Evolutionary conservation across 64 coral and sea anemone genomes (phyloP), one percentile per base, ranked within the genome.

Genomic region (Pocillopora verrucosa): DNA sequence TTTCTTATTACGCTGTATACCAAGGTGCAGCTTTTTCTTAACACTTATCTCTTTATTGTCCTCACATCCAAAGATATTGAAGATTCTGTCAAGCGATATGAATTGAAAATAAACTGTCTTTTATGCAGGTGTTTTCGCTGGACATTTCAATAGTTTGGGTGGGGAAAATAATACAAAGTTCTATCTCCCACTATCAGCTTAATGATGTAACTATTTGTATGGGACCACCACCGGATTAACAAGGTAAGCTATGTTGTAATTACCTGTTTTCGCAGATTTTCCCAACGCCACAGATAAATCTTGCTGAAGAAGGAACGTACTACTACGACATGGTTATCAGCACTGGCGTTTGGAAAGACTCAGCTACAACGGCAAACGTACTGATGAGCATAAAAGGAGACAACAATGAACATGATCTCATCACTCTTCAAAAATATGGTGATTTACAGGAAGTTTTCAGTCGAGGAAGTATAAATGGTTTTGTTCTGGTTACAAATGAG

Each of bases 331-430:
- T 88, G 0, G 63, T 17, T 2, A 13, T 88, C 38, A 59, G 60
- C 22, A 77, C 87, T 41, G 87, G 57, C 3, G 74, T 88, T 22
- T 88, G 87, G 87, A 88, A 62, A 19, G n/a, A 88, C 16, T 78
- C 87, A 17, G 87, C 74, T 16, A 77, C 87, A 34, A 88, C 87
- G 77, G 87, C 87, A 17, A 88, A 78, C 11, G 73, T 88, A 65
- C 11, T 45, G 19, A 58, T 88, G 35, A 63, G 12, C 10, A 77
- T 88, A 22, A 65, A 56, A 63, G 87, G 87, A 22, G 16, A 77
- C 0, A 34, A 24, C 6, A 30, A 38, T 35, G 76, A 75, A 13
- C 77, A 75, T 34, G 63, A 88, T 14, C 36, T 26, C 41, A 78
- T 88, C 5, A 10, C 56, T 36, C 65, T 88, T 2, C 87, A 60